These are phyloP conservation scores for Mesitornis unicolor DNA, from an alignment of 2,113 vertebrate genomes.

Conservation along the genomic window DNA sequence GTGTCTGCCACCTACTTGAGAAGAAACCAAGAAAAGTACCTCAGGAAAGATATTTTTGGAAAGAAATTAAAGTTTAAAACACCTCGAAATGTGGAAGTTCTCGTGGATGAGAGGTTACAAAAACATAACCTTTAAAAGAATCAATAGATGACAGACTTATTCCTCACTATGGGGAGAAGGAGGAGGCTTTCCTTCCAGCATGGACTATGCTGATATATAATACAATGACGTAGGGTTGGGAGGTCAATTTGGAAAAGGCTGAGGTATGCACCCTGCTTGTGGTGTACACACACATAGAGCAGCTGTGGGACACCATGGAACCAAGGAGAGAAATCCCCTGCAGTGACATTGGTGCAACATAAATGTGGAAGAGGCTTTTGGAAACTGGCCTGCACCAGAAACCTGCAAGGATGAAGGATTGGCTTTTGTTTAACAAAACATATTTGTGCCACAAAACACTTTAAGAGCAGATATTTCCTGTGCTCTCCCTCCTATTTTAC, in stretches of 20 bases:
- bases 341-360: rapidly evolving
- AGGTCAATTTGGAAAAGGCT: background rate
- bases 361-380: background rate
- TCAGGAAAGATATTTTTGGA: background rate
- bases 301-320: background rate
- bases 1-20: background rate
- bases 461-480: background rate
- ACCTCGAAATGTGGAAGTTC: background rate
- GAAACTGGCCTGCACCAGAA: background rate
- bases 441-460: background rate
- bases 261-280: background rate
- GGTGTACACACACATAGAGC: background rate
- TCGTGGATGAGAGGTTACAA: background rate
- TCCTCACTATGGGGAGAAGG: background rate
- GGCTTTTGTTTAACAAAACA: background rate
- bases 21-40: background rate
- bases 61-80: background rate
- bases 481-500: background rate
- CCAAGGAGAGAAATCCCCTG: background rate
- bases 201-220: background rate
- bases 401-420: background rate
- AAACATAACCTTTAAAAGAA: background rate
- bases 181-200: background rate
- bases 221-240: background rate
- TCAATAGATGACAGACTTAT: background rate